Evolutionary conservation across 2,797 vertebrate genomes (phyloP).

Genomic region (Lutjanus campechanus): DNA sequence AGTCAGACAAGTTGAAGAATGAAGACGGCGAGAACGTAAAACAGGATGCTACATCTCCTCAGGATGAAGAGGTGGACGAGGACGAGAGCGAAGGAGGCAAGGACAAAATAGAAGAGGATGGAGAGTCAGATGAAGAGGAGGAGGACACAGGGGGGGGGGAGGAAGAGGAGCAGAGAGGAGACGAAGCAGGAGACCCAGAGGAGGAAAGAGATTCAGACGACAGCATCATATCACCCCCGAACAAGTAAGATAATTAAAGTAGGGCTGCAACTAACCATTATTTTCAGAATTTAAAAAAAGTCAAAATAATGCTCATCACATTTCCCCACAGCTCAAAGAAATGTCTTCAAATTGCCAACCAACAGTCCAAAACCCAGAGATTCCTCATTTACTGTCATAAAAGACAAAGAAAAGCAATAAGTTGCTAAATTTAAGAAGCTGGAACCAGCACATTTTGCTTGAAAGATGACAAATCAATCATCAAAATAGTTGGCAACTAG

Average conservation of each 20-base stretch:
- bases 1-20: slow-evolving; percentile 8
- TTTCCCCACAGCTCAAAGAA: too few relatives aligned
- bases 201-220: slow-evolving; percentile 75
- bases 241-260: slow-evolving; percentile 41
- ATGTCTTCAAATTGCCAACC: too few relatives aligned
- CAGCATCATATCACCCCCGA: slow-evolving; percentile 73
- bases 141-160: slow-evolving; percentile 16
- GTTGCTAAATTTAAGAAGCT: too few relatives aligned
- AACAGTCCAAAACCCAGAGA: too few relatives aligned
- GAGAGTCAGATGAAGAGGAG: slow-evolving; percentile 29
- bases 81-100: slow-evolving; percentile 26
- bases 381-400: too few relatives aligned
- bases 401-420: too few relatives aligned
- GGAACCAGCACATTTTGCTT: too few relatives aligned
- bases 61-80: slow-evolving; percentile 52
- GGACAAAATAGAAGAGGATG: slow-evolving; percentile 17
- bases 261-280: too few relatives aligned
- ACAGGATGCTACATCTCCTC: slow-evolving; percentile 32
- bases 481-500: too few relatives aligned
- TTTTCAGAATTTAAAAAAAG: too few relatives aligned
- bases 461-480: too few relatives aligned
- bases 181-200: slow-evolving; percentile 25
- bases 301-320: too few relatives aligned
- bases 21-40: slow-evolving; percentile 28
- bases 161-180: slow-evolving; percentile 28